These are phyloP conservation scores for Ctenoplectra terminalis DNA, from an alignment of 1,140 invertebrate genomes.

Conservation along the genomic window DNA sequence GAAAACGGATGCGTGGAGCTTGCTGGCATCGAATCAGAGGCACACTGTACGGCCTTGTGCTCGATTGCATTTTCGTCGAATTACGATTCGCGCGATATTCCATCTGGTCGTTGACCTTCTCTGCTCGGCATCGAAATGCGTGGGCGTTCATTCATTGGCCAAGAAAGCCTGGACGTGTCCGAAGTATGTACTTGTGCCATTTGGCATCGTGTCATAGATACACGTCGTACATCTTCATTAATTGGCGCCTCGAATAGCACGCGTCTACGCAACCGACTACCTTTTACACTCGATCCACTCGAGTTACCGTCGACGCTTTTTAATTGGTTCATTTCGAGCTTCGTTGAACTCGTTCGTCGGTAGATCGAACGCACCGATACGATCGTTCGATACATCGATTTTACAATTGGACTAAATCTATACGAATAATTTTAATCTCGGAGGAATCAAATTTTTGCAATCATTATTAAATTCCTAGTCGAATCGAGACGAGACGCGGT, in stretches of 20 bases:
- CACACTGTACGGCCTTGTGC: conserved; percentile 63
- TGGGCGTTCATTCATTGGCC: conserved; percentile 64
- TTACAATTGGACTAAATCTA: not conserved
- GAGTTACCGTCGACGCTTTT: not conserved
- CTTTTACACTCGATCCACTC: conserved; percentile 10
- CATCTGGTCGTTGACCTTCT: conserved; percentile 61
- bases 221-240: conserved; percentile 26
- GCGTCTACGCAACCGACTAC: conserved; percentile 22
- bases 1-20: conserved; percentile 26
- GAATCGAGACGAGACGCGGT: not conserved
- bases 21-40: conserved; percentile 62
- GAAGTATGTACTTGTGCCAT: conserved; percentile 16
- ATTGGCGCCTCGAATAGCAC: conserved; percentile 34
- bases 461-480: not conserved
- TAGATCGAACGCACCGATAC: not conserved
- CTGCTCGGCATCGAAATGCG: conserved; percentile 55
- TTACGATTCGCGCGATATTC: conserved; percentile 59
- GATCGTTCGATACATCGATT: not conserved
- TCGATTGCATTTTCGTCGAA: conserved; percentile 67
- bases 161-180: conserved; percentile 45
- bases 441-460: not conserved
- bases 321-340: conserved; percentile 23
- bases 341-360: not conserved
- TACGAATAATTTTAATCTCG: not conserved
- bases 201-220: conserved; percentile 38